Percentiles rank a stretch among this genome's conserved stretches.
These are phyloP conservation scores for Callyntrura sp. DNA, from an alignment of 2,888 invertebrate species.

Conservation along the genomic window DNA sequence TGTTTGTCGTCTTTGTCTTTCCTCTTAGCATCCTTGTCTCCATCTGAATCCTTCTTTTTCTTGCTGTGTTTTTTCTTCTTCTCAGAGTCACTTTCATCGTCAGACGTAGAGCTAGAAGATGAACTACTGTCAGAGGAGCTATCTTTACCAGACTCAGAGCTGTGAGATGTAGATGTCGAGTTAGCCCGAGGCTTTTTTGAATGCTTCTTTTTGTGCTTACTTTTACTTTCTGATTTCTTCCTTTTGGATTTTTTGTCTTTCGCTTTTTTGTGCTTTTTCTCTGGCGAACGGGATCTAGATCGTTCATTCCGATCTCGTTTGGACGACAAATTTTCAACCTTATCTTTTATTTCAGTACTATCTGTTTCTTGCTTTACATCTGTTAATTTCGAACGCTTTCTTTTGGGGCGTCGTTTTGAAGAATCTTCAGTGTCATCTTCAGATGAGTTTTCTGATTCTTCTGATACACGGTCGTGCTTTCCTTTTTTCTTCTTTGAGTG, in stretches of 20 bases:
- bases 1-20: conserved; percentile 70
- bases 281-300: conserved; percentile 63
- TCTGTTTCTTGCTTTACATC: conserved; percentile 34
- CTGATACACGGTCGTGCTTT: conserved; percentile 52
- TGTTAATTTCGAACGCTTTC: conserved; percentile 65
- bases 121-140: conserved; percentile 67
- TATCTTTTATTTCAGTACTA: not conserved
- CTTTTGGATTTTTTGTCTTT: conserved; percentile 72
- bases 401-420: conserved; percentile 46
- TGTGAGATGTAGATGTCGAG: conserved; percentile 64
- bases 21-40: conserved; percentile 72
- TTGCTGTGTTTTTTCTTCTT: conserved; percentile 71
- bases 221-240: conserved; percentile 73
- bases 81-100: conserved; percentile 68
- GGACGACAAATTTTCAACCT: conserved; percentile 14
- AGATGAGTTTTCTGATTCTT: conserved; percentile 64
- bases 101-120: conserved; percentile 56
- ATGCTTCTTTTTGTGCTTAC: conserved; percentile 77
- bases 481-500: conserved; percentile 67
- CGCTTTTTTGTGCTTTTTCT: conserved; percentile 62
- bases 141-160: conserved; percentile 66
- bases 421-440: conserved; percentile 75
- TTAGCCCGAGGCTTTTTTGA: conserved; percentile 68
- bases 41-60: conserved; percentile 68
- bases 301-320: conserved; percentile 49